phyloP scores from a whole-genome alignment of 2,888 invertebrate genomes.

The Chloroclystis v-ata region DNA sequence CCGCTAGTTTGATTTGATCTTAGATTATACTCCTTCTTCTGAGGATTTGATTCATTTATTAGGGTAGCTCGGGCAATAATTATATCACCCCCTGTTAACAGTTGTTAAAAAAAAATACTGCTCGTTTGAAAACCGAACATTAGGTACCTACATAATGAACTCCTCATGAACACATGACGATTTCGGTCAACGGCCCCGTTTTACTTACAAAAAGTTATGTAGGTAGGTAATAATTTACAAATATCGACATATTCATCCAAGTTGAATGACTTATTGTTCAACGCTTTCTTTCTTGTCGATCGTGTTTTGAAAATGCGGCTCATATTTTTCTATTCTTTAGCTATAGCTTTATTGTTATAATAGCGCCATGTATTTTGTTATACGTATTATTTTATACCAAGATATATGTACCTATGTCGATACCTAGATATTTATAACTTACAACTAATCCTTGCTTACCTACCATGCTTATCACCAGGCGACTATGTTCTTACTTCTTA shows the following conservation, averaged over 20 bases:
- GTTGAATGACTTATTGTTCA: constrained; percentile 4
- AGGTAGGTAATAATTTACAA: constrained; percentile 5
- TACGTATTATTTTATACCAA: too few species aligned
- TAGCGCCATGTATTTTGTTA: too few species aligned
- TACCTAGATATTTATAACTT: too few species aligned
- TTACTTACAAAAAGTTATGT: constrained; percentile 5
- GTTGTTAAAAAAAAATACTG: too few species aligned
- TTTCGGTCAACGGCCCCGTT: constrained; percentile 12
- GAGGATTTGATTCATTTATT: constrained; percentile 13
- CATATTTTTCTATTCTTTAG: not conserved
- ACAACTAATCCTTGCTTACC: too few species aligned
- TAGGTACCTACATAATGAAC: not conserved
- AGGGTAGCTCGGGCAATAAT: constrained; percentile 4
- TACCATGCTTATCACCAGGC: too few species aligned
- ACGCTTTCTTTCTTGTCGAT: constrained; percentile 1
- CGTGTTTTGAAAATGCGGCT: not conserved
- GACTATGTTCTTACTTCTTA: too few species aligned
- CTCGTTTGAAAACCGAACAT: too few species aligned
- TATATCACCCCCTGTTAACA: too few species aligned
- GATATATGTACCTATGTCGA: too few species aligned
- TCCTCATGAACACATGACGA: constrained; percentile 9
- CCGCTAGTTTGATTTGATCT: constrained; percentile 5
- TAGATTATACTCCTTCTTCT: too few species aligned
- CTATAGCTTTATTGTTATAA: too few species aligned
- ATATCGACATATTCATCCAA: constrained; percentile 6